Evolutionary conservation across 2,797 vertebrate genomes (phyloP).

Genomic region (Siniperca obscura): DNA sequence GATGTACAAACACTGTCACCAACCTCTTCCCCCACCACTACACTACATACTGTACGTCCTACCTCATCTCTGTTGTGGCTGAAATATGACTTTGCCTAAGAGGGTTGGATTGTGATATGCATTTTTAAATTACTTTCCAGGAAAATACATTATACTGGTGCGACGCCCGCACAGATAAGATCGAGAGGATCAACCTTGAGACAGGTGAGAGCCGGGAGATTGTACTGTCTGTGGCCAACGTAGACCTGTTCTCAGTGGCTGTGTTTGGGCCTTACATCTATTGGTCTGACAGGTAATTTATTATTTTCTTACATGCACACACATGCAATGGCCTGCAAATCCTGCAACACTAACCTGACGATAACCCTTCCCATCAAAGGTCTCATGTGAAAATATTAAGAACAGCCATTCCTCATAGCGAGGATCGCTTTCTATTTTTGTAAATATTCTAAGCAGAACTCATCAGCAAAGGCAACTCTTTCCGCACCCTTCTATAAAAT

Average conservation of each 20-base stretch:
- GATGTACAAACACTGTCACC: not conserved
- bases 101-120: constrained; percentile 78
- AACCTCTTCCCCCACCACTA: not conserved
- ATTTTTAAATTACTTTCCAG: constrained; percentile 91
- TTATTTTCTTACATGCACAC: constrained; percentile 89
- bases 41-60: constrained; percentile 8
- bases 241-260: constrained; percentile 97
- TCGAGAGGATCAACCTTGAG: constrained; percentile 99
- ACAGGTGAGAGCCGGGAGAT: constrained; percentile 95
- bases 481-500: constrained; percentile 55
- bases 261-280: constrained; percentile 99
- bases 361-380: constrained; percentile 84
- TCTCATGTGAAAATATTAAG: constrained; percentile 65
- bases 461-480: constrained; percentile 65
- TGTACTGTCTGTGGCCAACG: constrained; percentile 96
- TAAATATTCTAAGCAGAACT: constrained; percentile 67
- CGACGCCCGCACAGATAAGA: constrained; percentile 98
- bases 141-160: constrained; percentile 99
- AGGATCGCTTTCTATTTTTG: constrained; percentile 69
- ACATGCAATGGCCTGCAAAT: constrained; percentile 80
- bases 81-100: constrained; percentile 66
- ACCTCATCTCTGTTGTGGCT: constrained; percentile 73
- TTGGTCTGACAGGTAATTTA: constrained; percentile 99
- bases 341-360: constrained; percentile 85
- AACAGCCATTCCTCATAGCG: constrained; percentile 62